phyloP scores from a whole-genome alignment of 1,140 invertebrate species.

The Rhyacophila brunnea region DNA sequence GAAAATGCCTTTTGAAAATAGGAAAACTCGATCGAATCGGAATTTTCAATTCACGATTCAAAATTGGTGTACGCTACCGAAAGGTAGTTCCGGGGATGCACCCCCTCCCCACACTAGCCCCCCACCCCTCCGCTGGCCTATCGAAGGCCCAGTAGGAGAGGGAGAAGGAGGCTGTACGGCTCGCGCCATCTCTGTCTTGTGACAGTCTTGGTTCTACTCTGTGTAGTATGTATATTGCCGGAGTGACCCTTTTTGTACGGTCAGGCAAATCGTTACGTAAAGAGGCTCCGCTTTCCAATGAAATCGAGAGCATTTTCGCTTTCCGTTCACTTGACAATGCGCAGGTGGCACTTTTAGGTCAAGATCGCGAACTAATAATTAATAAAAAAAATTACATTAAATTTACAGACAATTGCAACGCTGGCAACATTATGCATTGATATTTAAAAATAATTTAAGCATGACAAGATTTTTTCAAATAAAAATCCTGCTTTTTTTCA shows the following conservation, averaged over 20 bases:
- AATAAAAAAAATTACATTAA: too few species aligned
- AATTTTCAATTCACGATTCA: conserved; percentile 35
- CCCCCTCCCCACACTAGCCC: conserved; percentile 11
- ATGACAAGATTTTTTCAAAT: too few species aligned
- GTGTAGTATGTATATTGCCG: conserved; percentile 26
- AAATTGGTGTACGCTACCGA: conserved; percentile 29
- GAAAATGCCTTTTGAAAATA: conserved; percentile 25
- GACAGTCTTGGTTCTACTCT: conserved; percentile 31
- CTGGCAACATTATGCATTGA: too few species aligned
- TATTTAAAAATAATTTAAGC: too few species aligned
- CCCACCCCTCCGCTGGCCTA: neutral
- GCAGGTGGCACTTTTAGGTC: neutral
- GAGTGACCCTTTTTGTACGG: conserved; percentile 33
- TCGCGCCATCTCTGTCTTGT: conserved; percentile 30
- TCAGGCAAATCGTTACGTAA: conserved; percentile 9
- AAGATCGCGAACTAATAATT: neutral
- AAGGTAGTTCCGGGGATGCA: conserved; percentile 21
- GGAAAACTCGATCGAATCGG: conserved; percentile 30
- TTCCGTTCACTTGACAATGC: neutral
- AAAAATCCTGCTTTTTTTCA: too few species aligned
- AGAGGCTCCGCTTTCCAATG: neutral
- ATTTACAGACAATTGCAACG: too few species aligned
- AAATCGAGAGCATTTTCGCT: neutral
- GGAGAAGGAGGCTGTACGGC: conserved; percentile 19
- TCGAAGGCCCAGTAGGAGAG: neutral